These are phyloP conservation scores for Lophochroa leadbeateri DNA, from an alignment of 2,113 vertebrate species.

Conservation along the genomic window DNA sequence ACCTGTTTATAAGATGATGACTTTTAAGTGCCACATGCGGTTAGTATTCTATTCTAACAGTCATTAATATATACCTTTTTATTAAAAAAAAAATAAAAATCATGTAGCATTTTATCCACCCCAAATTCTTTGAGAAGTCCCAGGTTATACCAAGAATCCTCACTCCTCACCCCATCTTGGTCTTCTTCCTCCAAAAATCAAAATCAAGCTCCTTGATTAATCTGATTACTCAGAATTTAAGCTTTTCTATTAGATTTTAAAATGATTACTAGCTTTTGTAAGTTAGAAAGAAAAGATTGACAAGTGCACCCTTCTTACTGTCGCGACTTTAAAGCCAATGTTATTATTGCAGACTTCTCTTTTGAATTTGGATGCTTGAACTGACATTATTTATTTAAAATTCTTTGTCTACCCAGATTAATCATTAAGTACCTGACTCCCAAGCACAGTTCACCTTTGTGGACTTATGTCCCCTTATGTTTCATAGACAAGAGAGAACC, in stretches of 20 bases:
- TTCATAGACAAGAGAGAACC: not conserved
- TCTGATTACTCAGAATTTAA: not conserved
- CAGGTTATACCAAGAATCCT: not conserved
- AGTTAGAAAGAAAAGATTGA: not conserved
- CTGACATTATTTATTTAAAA: not conserved
- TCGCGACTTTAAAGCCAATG: not conserved
- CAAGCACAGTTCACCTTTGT: not conserved
- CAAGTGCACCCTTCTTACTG: not conserved
- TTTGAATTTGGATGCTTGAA: not conserved
- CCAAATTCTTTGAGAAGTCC: not conserved
- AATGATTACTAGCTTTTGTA: not conserved
- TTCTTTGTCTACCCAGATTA: not conserved
- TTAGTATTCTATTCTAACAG: not conserved
- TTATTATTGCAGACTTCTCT: not conserved
- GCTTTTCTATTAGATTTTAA: not conserved
- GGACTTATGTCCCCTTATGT: not conserved
- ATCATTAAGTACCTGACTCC: not conserved
- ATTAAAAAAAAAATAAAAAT: not conserved
- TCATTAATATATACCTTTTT: not conserved
- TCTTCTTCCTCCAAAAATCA: not conserved
- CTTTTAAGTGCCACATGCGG: not conserved
- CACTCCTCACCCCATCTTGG: fast-evolving
- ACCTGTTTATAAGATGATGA: not conserved
- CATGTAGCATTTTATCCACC: not conserved
- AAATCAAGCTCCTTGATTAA: not conserved